phyloP scores from a whole-genome alignment of 2,888 invertebrate species.

The Leptothorax acervorum region DNA sequence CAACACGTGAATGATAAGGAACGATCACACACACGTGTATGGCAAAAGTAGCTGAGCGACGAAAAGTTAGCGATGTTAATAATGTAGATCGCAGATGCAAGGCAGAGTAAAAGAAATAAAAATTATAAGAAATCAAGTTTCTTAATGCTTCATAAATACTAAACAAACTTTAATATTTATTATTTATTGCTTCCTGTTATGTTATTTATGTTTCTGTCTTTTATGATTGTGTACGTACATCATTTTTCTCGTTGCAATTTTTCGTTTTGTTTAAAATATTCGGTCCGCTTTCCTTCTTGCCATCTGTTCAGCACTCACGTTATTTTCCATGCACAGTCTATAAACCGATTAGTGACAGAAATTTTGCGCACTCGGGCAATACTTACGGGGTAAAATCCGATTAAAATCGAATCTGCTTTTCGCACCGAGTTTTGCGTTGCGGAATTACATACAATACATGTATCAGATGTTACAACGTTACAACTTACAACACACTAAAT shows the following conservation, averaged over 20 bases:
- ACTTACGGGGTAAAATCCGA: not conserved
- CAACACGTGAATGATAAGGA: slow-evolving; percentile 29
- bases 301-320: not conserved
- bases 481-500: not conserved
- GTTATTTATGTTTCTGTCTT: not conserved
- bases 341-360: not conserved
- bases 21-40: slow-evolving; percentile 3
- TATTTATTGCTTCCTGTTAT: not conserved
- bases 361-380: not conserved
- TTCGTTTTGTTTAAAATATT: not conserved
- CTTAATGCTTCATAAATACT: not conserved
- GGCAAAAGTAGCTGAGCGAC: slow-evolving; percentile 12
- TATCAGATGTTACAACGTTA: not conserved
- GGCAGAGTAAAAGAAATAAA: not conserved
- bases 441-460: not conserved
- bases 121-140: not conserved
- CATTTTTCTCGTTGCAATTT: not conserved
- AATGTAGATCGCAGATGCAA: slow-evolving; percentile 1
- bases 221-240: not conserved
- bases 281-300: not conserved
- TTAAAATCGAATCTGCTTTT: not conserved
- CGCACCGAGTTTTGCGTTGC: not conserved
- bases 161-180: not conserved
- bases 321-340: not conserved
- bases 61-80: not conserved